Percentiles rank a stretch among this genome's conserved stretches.
Conservation (phyloP, 2,797 vertebrate genomes). For the Malurus leucopterus region DNA sequence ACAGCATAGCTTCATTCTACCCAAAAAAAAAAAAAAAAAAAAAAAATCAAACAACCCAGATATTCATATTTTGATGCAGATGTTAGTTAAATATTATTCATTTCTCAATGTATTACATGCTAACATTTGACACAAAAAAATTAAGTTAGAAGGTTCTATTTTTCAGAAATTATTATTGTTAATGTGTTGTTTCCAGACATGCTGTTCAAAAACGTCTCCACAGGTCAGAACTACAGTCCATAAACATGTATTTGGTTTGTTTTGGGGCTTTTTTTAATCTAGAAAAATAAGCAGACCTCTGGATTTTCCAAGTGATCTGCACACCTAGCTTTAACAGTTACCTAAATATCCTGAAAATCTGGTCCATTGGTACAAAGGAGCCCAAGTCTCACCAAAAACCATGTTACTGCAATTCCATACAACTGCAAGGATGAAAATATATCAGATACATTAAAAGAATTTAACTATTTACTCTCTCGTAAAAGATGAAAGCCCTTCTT, state of each 20-base stretch:
- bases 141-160: not conserved
- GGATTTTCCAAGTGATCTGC: not conserved
- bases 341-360: not conserved
- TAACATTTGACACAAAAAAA: not conserved
- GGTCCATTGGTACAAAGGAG: not conserved
- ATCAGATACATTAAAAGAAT: not conserved
- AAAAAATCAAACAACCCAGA: not conserved
- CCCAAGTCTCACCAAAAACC: not conserved
- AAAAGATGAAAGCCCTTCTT: not conserved
- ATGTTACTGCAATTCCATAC: not conserved
- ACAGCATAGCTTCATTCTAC: slow-evolving; percentile 88
- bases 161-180: not conserved
- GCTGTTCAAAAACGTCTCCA: not conserved
- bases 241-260: not conserved
- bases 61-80: not conserved
- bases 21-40: not conserved
- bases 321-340: not conserved
- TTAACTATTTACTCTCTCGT: not conserved
- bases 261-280: not conserved
- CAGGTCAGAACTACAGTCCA: not conserved
- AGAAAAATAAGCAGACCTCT: not conserved
- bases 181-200: not conserved
- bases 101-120: not conserved
- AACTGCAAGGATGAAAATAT: not conserved
- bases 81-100: not conserved